Evolutionary conservation across 2,888 invertebrate species (phyloP), one percentile per base, ranked within the genome.

Genomic region (Spodoptera picta): DNA sequence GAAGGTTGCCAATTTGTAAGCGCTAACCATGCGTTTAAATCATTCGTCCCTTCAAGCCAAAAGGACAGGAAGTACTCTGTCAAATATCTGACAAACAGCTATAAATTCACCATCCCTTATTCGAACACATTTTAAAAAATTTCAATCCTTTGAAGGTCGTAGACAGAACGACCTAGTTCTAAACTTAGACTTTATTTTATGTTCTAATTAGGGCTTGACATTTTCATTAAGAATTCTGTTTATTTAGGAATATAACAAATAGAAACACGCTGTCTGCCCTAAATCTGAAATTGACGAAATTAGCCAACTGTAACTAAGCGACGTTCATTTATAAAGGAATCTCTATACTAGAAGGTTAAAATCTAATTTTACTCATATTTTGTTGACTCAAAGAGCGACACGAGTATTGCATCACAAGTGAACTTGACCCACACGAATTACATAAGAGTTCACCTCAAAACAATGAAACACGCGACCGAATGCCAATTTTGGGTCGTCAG

Each of bases 1-100:
- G 65, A 78, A 80, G 77, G 75, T 69, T 73, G 60, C 54, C 81
- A 82, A 84, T 85, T 84, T 83, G 80, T 83, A 68, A 71, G 65
- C 71, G 64, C 57, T 75, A 72, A 73, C 76, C 74, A 74, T 56
- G 58, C 68, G 61, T 60, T 79, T 84, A 83, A 83, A 79, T 82
- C 81, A 80, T 70, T 58, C 70, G 69, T 56, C 64, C 70, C 64
- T 64, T 61, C 48, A 51, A 74, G 65, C 42, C 51, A 36, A 62
- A 69, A 69, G 65, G 60, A 47, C 64, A 75, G 77, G 73, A 79
- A 79, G 59, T 73, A n/a, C 42, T 27, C 50, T 60, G 68, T 14
- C 66, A 67, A 52, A 77, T 41, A 60, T 69, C 64, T 60, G 70
- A 66, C 51, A 69, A 75, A 66, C 50, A 60, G 60, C 51, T 57